A percentile compares a stretch with the other conserved stretches of the same genome.
These are phyloP conservation scores for Crypturellus tataupa DNA, from an alignment of 2,797 vertebrate genomes.

Conservation along the genomic window DNA sequence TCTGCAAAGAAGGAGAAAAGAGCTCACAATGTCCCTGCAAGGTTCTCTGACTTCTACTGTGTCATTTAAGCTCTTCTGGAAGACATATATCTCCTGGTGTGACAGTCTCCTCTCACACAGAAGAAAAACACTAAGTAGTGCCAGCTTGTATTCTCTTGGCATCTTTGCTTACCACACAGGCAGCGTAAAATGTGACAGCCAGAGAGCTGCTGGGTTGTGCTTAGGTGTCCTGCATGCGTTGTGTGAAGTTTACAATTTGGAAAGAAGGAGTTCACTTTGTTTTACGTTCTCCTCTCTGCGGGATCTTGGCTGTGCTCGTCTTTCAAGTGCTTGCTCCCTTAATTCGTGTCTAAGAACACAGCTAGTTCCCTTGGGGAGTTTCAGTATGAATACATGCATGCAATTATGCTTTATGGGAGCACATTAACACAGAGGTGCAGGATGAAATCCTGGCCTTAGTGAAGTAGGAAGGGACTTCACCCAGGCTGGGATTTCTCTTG, in stretches of 20 bases:
- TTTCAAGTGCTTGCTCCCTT: background rate
- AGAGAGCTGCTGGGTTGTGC: rapidly evolving
- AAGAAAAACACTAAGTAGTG: background rate
- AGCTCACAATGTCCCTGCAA: background rate
- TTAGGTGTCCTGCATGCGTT: background rate
- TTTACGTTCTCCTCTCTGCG: background rate
- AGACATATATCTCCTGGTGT: background rate
- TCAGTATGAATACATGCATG: rapidly evolving
- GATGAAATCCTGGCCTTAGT: background rate
- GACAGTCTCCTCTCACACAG: background rate
- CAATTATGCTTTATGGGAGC: background rate
- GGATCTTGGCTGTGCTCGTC: background rate
- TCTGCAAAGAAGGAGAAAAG: background rate
- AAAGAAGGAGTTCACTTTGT: rapidly evolving
- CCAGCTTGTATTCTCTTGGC: rapidly evolving
- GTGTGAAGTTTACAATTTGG: background rate
- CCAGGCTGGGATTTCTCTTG: background rate
- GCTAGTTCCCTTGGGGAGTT: background rate
- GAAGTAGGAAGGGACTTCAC: background rate
- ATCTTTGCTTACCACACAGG: background rate
- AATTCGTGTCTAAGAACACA: background rate
- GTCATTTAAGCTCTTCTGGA: background rate
- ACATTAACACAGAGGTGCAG: background rate
- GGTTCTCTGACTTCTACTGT: background rate
- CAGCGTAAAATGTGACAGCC: background rate